Base-by-base conservation (phyloP, 2,113 vertebrate species). In the Lanius ludovicianus region DNA sequence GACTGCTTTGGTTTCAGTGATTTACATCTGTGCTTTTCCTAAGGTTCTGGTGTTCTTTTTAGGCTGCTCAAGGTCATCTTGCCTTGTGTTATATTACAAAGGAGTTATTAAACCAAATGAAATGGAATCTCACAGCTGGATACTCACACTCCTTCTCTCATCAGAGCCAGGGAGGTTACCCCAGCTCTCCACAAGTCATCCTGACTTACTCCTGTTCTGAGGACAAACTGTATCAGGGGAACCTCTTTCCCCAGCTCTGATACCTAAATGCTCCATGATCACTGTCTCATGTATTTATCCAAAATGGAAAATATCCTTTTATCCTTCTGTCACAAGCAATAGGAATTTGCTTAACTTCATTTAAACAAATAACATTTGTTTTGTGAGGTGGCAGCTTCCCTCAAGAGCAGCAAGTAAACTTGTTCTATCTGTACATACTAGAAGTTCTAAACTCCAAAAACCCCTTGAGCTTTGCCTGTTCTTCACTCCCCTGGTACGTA, bases 1-100 rank as follows among this genome's bases (percentile, higher is more conserved):
- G 92, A 90, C 92, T 94, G 89, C 57, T 94, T 96, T 94, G 95
- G 79, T 93, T 94, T 88, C 93, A 94, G 87, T 80, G 67, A 73
- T 62, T 59, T 52, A 80, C 47, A 79, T 37, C 50, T 62, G 41
- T 11, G 74, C 37, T 75, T 85, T 64, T 81, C 37, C 88, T 71
- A 88, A 86, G 47, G 39, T 70, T 47, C 70, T 28, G 17, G 20
- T n/a, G 18, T 3, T 68, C 84, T 90, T 90, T 73, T 52, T 35
- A 42, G 94, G 78, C 60, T 41, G 12, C 60, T 56, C 73, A 64
- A 52, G 65, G 83, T 78, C 73, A 76, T 39, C 41, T 71, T 41
- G 59, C 46, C 33, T 83, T 52, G 35, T 75, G 64, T 39, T 80
- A 24, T 18, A n/a, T 33, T 84, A 95, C 35, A 52, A 57, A 91